Evolutionary conservation across 2,113 vertebrate genomes (phyloP), one percentile per base, ranked within the genome.

Genomic region (Spea multiplicata): DNA sequence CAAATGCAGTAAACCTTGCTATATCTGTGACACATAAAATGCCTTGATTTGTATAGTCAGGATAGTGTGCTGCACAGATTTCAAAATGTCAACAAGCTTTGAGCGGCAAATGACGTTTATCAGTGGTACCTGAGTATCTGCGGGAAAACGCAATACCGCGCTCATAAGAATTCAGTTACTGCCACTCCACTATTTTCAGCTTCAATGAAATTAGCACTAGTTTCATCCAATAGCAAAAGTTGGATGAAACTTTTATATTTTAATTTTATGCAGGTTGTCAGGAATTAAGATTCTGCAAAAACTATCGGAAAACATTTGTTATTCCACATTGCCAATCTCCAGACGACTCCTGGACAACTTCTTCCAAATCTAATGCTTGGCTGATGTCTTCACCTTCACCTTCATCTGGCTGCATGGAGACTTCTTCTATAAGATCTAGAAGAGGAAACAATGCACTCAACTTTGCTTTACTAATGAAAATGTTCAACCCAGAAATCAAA

Each of bases 311-410:
- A 84, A 94, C 93, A 7, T 85, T 93, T 71, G 92, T 84, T 81
- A 95, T 93, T 72, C 86, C 81, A 74, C 88, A 89, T 85, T 93
- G 95, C 94, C 95, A 96, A 82, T 95, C 93, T 55, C 84, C 87
- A 0, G 91, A 83, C 0, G 93, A 83, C 84, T 93, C 94, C 81
- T 90, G 94, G 49, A 91, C 93, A 80, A 92, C 93, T 69, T 94
- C 92, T 78, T 94, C 93, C 83, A 95, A 88, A 73, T 91, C 93
- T 74, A 95, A 84, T 5, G 86, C 84, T 52, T 88, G 89, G 72
- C 86, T 83, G 48, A 91, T 85, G 79, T 92, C 92, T 83, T 92
- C 90, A 4, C 90, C 90, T 74, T 87, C 91, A 44, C 93, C 92
- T 66, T 84, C 82, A 47, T 68, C 78, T 85, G 90, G 65, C 83